Percentiles rank a stretch among this genome's conserved stretches.
phyloP scores from a whole-genome alignment of 2,797 vertebrate species.

The Aldrovandia affinis region DNA sequence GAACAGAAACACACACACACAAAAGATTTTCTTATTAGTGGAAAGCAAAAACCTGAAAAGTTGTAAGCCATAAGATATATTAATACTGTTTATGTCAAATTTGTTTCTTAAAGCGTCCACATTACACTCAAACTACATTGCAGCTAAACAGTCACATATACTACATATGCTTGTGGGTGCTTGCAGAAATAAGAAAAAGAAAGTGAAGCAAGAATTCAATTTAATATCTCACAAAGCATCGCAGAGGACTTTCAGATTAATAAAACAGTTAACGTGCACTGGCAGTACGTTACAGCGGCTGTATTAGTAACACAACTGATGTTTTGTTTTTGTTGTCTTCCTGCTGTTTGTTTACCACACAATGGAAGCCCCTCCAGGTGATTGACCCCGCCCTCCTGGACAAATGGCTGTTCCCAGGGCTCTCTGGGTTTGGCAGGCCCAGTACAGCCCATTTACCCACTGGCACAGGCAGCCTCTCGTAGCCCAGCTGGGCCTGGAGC shows the following conservation, averaged over 20 bases:
- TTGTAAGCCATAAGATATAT: no score
- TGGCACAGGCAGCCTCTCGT: constrained; percentile 18
- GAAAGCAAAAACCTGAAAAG: background rate
- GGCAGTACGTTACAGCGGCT: background rate
- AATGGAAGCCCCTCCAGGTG: constrained; percentile 16
- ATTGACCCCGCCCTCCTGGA: constrained; percentile 21
- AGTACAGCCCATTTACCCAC: constrained; percentile 19
- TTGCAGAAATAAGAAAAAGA: background rate
- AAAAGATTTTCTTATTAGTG: background rate
- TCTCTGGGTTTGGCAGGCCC: constrained; percentile 33
- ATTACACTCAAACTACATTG: background rate
- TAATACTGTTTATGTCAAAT: no score
- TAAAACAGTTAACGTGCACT: background rate
- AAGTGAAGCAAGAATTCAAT: background rate
- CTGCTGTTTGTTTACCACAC: constrained; percentile 26
- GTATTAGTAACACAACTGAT: background rate
- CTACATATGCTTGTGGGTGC: background rate
- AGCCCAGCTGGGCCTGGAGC: constrained; percentile 24
- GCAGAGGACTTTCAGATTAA: background rate
- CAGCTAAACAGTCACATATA: background rate
- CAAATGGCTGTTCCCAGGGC: constrained; percentile 25
- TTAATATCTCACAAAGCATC: background rate
- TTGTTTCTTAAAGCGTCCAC: background rate
- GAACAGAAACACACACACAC: constrained; percentile 39
- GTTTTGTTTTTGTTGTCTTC: no score